Conservation (phyloP, 2,797 vertebrate genomes). For the Hypotaenidia okinawae region DNA sequence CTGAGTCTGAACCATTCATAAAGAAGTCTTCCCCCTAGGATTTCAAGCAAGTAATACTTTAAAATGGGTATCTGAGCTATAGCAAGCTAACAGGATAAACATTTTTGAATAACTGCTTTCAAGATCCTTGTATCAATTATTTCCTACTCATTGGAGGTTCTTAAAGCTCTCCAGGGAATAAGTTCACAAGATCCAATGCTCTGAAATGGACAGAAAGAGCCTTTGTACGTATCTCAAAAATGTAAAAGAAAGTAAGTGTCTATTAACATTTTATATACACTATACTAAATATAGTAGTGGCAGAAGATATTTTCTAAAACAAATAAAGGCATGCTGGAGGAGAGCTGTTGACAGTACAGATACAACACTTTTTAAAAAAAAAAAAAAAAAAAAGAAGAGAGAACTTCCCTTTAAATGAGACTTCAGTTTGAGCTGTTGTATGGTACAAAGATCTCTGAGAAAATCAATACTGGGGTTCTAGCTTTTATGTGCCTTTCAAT, state of each 20-base stretch:
- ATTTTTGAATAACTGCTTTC: not conserved
- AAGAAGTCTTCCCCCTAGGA: not conserved
- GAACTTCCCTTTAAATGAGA: not conserved
- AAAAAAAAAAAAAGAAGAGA: not conserved
- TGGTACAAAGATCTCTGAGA: not conserved
- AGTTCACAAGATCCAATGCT: not conserved
- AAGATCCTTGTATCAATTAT: not conserved
- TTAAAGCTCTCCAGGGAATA: not conserved
- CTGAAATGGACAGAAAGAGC: not conserved
- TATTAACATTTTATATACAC: not conserved
- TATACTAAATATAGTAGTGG: not conserved
- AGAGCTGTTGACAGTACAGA: not conserved
- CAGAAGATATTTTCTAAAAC: not conserved
- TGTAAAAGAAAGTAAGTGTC: not conserved
- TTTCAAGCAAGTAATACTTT: not conserved
- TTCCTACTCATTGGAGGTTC: not conserved
- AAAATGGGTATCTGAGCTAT: not conserved
- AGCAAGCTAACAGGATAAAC: not conserved
- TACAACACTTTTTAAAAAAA: not conserved
- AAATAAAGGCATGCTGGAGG: not conserved
- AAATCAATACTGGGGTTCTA: not conserved
- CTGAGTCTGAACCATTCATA: not conserved
- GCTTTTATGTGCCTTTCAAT: not conserved
- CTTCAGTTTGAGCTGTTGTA: not conserved
- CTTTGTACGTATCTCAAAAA: not conserved